These are phyloP conservation scores for Polylopha cassiicola DNA, from an alignment of 2,888 invertebrate species.

Conservation along the genomic window DNA sequence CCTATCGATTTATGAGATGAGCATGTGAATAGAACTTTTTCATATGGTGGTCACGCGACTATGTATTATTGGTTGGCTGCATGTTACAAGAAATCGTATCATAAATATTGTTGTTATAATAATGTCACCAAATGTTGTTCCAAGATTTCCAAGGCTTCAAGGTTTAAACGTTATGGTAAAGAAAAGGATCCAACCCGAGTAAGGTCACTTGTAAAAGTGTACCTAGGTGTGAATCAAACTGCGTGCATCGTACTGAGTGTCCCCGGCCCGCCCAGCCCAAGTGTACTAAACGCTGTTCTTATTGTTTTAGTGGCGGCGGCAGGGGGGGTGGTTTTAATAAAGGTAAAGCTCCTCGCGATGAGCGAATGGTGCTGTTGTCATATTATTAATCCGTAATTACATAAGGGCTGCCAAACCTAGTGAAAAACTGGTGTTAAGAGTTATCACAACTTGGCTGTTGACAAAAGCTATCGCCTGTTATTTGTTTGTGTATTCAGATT, in stretches of 20 bases:
- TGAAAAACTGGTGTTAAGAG: slow-evolving; percentile 25
- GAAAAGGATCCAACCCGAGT: slow-evolving; percentile 76
- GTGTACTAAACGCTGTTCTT: slow-evolving; percentile 86
- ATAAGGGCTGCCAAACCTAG: slow-evolving; percentile 70
- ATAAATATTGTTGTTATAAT: slow-evolving; percentile 36
- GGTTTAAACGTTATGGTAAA: slow-evolving; percentile 74
- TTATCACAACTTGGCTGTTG: slow-evolving; percentile 43
- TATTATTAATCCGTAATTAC: slow-evolving; percentile 69
- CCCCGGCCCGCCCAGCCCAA: slow-evolving; percentile 74
- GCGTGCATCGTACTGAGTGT: slow-evolving; percentile 75
- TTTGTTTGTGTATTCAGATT: background rate
- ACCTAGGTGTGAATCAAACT: slow-evolving; percentile 72
- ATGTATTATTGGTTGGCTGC: slow-evolving; percentile 37
- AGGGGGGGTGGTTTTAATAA: slow-evolving; percentile 96
- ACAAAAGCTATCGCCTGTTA: slow-evolving; percentile 32
- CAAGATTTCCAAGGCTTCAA: slow-evolving; percentile 73
- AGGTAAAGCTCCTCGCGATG: slow-evolving; percentile 92
- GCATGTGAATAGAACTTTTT: background rate
- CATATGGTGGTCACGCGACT: background rate
- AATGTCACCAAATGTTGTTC: slow-evolving; percentile 58
- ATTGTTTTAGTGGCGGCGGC: slow-evolving; percentile 96
- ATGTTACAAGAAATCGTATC: slow-evolving; percentile 38
- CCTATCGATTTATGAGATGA: no score
- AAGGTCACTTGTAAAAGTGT: slow-evolving; percentile 71
- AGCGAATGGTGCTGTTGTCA: slow-evolving; percentile 86